phyloP scores from a whole-genome alignment of 2,888 invertebrate species.

The Atrina japonica region DNA sequence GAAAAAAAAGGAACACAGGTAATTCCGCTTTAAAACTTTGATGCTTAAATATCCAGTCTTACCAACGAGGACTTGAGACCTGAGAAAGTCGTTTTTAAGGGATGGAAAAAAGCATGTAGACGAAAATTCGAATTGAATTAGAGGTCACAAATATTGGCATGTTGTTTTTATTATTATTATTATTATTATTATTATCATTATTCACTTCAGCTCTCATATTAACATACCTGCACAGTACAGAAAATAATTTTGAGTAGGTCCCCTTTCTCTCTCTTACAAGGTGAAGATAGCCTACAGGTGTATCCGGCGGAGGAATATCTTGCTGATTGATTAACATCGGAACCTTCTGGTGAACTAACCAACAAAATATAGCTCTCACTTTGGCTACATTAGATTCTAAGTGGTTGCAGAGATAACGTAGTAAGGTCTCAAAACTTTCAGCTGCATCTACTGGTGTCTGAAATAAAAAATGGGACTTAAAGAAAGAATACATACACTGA shows the following conservation, averaged over 20 bases:
- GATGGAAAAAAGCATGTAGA: no score
- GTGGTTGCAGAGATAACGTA: conserved; percentile 49
- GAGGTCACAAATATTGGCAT: no score
- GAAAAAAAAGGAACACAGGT: no score
- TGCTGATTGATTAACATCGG: conserved; percentile 40
- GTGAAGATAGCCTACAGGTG: conserved; percentile 54
- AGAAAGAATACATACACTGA: no score
- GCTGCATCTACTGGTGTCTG: conserved; percentile 45
- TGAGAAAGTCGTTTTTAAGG: no score
- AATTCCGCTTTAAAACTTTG: no score
- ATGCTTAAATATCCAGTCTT: no score
- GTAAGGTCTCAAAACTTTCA: conserved; percentile 51
- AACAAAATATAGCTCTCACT: conserved; percentile 56
- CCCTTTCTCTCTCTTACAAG: conserved; percentile 50
- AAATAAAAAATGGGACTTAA: neutral
- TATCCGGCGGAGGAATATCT: conserved; percentile 44
- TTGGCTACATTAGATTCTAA: conserved; percentile 47
- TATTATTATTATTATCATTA: no score
- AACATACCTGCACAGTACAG: conserved; percentile 57
- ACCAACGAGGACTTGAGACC: no score
- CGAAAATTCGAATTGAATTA: no score
- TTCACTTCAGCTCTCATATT: no score
- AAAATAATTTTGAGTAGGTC: conserved; percentile 53
- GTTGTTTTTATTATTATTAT: no score
- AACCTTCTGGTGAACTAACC: conserved; percentile 53